Conservation (phyloP, 2,113 vertebrate species). For the Peromyscus californicus region DNA sequence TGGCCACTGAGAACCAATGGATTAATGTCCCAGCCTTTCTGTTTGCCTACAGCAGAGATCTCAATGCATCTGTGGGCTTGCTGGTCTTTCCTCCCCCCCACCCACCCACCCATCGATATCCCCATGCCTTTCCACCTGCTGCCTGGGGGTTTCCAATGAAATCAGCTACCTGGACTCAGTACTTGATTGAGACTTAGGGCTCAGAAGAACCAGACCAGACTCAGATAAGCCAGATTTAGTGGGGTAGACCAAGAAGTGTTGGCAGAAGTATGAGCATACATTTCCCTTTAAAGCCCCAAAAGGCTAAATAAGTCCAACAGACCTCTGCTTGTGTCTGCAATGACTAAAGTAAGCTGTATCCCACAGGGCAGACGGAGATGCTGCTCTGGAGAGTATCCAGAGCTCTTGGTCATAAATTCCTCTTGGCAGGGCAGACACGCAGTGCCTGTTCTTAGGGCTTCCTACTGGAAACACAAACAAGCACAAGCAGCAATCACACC, state of each 20-base stretch:
- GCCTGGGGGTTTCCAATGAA: neutral
- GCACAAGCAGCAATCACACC: neutral
- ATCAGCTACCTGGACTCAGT: neutral
- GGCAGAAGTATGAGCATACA: neutral
- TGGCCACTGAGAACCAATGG: neutral
- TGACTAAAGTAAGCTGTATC: neutral
- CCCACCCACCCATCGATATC: neutral
- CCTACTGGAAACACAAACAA: neutral
- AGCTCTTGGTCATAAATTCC: neutral
- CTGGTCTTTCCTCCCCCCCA: neutral
- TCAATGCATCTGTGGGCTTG: accelerated
- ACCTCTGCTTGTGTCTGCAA: constrained; percentile 11
- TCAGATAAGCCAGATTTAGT: neutral
- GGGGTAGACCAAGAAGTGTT: neutral
- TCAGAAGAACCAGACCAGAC: constrained; percentile 7
- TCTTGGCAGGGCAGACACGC: neutral
- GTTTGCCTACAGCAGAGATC: neutral
- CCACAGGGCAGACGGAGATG: neutral
- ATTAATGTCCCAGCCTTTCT: neutral
- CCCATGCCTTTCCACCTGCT: neutral
- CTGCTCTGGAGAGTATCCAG: constrained; percentile 19
- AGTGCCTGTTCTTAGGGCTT: neutral
- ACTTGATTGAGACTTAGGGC: neutral
- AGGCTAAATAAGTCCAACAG: neutral
- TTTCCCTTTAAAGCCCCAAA: constrained; percentile 24